Evolutionary conservation across 1,140 invertebrate genomes (phyloP), one percentile per base, ranked within the genome.

Genomic region (Drosophila mauritiana): DNA sequence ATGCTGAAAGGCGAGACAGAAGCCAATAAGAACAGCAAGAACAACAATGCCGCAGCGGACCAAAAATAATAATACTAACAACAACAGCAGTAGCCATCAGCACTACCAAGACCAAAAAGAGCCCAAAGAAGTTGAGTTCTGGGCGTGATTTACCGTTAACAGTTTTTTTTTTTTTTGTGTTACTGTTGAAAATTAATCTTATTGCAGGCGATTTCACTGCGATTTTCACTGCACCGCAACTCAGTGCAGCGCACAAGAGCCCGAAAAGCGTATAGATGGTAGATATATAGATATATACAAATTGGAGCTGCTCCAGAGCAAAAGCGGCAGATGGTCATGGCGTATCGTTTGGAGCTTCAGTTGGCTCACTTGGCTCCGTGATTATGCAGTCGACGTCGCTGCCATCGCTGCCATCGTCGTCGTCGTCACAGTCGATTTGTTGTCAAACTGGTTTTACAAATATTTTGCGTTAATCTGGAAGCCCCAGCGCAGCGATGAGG

Each of bases 401-500:
- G 78, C 57, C 46, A 64, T 15, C 10, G 8, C 15, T n/a, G 6
- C n/a, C 40, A n/a, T 17, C 40, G 42, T 45, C 42, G 17, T 20
- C 64, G 64, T 80, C 80, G 81, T 73, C 82, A 83, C 64, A 83
- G 84, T 79, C 84, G 84, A 89, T 89, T 89, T 89, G 84, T 89
- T 89, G 84, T 89, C 84, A 89, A 89, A 89, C 84, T 89, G 84
- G 84, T 89, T 89, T 89, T 84, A 90, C 77, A 89, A 89, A 89
- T 89, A 89, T 89, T 89, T 89, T 89, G 76, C 75, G 80, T 88
- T 89, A 82, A 82, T 82, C 82, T 88, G 82, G 63, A 77, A 77
- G 74, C 74, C 64, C 54, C 64, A 69, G 37, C 62, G 74, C 64
- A 69, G 37, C 62, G 74, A 67, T 63, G 62, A 45, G 79, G 69